phyloP scores from a whole-genome alignment of 2,888 invertebrate genomes.

The Patella ulyssiponensis region DNA sequence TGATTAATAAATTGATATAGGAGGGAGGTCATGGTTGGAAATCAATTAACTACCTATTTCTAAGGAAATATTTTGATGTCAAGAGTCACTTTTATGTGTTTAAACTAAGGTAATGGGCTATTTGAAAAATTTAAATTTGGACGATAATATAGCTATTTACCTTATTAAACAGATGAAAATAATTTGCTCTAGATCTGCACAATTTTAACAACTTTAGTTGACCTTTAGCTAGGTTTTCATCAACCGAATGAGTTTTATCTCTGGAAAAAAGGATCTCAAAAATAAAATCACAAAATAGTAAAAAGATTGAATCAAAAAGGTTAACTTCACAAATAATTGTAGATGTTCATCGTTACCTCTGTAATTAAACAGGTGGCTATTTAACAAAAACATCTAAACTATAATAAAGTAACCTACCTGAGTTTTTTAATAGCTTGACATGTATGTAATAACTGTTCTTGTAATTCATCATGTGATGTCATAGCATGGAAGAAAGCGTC shows the following conservation, averaged over 20 bases:
- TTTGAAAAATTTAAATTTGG: too few species aligned
- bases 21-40: too few species aligned
- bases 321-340: too few species aligned
- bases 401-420: slow-evolving; percentile 48
- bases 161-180: slow-evolving; percentile 70
- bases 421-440: slow-evolving; percentile 66
- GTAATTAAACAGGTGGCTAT: too few species aligned
- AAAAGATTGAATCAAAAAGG: too few species aligned
- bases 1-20: not conserved
- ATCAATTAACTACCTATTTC: too few species aligned
- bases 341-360: too few species aligned
- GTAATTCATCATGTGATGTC: slow-evolving; percentile 96
- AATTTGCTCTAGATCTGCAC: slow-evolving; percentile 67
- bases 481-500: slow-evolving; percentile 98
- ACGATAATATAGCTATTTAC: slow-evolving; percentile 45
- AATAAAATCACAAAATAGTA: too few species aligned
- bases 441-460: slow-evolving; percentile 86
- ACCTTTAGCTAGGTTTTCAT: slow-evolving; percentile 84
- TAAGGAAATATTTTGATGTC: too few species aligned
- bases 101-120: too few species aligned
- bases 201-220: slow-evolving; percentile 82
- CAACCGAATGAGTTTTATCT: slow-evolving; percentile 83
- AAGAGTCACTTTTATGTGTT: too few species aligned
- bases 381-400: too few species aligned
- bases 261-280: slow-evolving; percentile 60